These are phyloP conservation scores for Synanthedon vespiformis DNA, from an alignment of 2,888 invertebrate species.

Conservation along the genomic window DNA sequence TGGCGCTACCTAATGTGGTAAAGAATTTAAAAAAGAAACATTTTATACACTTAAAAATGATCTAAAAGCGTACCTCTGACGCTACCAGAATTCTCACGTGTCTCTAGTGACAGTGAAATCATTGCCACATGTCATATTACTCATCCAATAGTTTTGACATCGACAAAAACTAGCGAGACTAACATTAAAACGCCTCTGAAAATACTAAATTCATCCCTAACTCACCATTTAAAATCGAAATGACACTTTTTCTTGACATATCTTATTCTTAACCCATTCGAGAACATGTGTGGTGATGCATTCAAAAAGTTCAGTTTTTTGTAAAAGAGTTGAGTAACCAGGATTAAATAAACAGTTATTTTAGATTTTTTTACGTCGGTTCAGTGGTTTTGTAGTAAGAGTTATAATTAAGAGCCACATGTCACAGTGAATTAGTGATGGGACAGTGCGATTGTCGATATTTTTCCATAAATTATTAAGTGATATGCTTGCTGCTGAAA, in stretches of 20 bases:
- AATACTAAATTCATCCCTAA: constrained; percentile 60
- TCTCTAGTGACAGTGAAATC: constrained; percentile 44
- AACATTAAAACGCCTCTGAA: constrained; percentile 29
- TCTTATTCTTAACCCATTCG: constrained; percentile 57
- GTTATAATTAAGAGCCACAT: constrained; percentile 65
- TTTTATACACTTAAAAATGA: too few species aligned
- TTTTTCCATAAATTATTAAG: background rate
- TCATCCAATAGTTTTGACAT: constrained; percentile 31
- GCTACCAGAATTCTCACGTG: constrained; percentile 48
- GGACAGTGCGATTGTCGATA: background rate
- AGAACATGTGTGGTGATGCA: constrained; percentile 33
- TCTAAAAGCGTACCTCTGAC: constrained; percentile 18
- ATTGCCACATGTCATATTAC: constrained; percentile 56
- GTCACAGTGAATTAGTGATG: constrained; percentile 34
- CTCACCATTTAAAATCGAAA: constrained; percentile 62
- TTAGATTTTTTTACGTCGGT: constrained; percentile 45
- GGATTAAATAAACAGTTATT: constrained; percentile 58
- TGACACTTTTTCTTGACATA: constrained; percentile 42
- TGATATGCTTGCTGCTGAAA: too few species aligned
- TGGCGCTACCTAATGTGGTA: too few species aligned
- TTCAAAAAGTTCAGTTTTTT: constrained; percentile 27
- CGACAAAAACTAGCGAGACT: constrained; percentile 26
- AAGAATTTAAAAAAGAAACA: too few species aligned
- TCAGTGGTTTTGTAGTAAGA: constrained; percentile 56
- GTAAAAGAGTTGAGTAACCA: constrained; percentile 58